Evolutionary conservation across 2,797 vertebrate species (phyloP).

Genomic region (Pseudocheirus occidentalis): DNA sequence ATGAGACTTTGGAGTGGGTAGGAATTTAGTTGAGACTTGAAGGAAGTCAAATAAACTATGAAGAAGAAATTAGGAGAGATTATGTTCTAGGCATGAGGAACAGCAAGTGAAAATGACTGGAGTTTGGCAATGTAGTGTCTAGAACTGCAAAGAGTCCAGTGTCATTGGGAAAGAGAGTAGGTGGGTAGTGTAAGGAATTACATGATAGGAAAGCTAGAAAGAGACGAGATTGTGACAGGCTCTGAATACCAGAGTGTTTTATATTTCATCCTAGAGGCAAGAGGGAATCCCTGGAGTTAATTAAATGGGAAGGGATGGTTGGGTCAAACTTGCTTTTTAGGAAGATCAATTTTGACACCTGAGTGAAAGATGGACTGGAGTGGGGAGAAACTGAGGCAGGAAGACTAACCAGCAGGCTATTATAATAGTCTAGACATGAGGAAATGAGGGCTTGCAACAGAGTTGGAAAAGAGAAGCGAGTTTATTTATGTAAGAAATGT

Average conservation of each 20-base stretch:
- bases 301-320: neutral
- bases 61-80: neutral
- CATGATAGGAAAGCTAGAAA: neutral
- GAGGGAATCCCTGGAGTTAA: neutral
- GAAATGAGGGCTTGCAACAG: neutral
- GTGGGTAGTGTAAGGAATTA: neutral
- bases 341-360: neutral
- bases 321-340: neutral
- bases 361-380: neutral
- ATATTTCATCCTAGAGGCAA: neutral
- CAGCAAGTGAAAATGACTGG: neutral
- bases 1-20: neutral
- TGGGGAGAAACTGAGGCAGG: neutral
- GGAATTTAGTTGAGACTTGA: neutral
- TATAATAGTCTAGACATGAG: neutral
- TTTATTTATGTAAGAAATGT: neutral
- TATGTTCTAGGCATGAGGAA: neutral
- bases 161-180: neutral
- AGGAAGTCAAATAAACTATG: neutral
- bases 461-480: neutral
- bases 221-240: neutral
- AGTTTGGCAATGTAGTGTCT: neutral
- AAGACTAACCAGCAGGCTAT: neutral
- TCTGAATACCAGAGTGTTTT: neutral
- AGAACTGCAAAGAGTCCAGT: neutral